Percentiles rank a stretch among this genome's conserved stretches.
Evolutionary conservation across 2,113 vertebrate genomes (phyloP).

Genomic region (Rhinichthys klamathensis): DNA sequence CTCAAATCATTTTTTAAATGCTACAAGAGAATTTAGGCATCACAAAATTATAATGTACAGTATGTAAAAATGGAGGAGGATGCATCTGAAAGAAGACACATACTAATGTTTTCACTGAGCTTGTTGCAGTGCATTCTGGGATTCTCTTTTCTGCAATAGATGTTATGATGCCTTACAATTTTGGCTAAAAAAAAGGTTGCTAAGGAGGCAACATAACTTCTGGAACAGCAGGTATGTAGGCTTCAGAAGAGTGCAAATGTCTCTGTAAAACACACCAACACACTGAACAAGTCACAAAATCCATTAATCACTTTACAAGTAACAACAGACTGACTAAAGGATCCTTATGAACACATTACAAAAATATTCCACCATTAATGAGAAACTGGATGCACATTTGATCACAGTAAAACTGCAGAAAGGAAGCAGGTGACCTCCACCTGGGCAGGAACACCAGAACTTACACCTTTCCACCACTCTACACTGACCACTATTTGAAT

Average conservation of each 20-base stretch:
- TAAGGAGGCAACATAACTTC: background rate
- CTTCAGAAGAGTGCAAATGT: background rate
- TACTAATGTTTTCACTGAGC: no score
- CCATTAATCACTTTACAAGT: background rate
- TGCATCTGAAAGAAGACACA: no score
- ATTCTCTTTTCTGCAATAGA: no score
- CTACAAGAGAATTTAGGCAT: no score
- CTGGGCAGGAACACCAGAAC: background rate
- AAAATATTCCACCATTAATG: conserved; percentile 20
- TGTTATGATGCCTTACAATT: no score
- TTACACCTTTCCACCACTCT: background rate
- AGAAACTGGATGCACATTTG: conserved; percentile 12
- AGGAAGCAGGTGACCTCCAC: conserved; percentile 17
- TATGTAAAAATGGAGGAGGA: no score
- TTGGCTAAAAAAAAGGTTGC: background rate
- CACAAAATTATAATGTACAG: no score
- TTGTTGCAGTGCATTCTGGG: no score
- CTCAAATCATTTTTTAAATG: no score
- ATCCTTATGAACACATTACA: background rate
- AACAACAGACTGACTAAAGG: background rate
- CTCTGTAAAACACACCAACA: background rate
- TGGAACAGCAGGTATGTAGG: background rate
- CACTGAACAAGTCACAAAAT: background rate
- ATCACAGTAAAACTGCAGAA: background rate
- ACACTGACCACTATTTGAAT: background rate